These are phyloP conservation scores for Pyrochroa serraticornis DNA, from an alignment of 2,888 invertebrate genomes.

Conservation along the genomic window DNA sequence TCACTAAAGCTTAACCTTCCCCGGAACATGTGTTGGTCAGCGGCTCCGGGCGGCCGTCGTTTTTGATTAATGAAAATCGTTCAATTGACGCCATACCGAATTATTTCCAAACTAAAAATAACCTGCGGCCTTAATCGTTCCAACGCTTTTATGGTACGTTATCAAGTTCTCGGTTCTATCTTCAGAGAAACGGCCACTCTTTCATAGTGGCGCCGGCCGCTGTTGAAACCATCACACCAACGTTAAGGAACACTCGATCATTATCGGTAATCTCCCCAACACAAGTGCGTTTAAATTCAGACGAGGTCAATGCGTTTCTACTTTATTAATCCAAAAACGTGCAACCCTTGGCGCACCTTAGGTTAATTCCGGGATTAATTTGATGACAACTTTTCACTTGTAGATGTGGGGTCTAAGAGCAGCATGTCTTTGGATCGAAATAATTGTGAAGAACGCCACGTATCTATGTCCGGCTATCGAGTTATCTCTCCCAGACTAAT, in stretches of 20 bases:
- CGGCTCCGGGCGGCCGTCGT: constrained; percentile 12
- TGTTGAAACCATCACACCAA: constrained; percentile 34
- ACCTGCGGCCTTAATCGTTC: constrained; percentile 20
- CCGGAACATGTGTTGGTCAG: constrained; percentile 29
- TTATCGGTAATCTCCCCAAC: constrained; percentile 28
- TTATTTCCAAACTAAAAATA: constrained; percentile 18
- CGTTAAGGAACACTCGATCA: constrained; percentile 29
- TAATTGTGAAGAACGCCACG: constrained; percentile 6
- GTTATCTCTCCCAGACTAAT: constrained; percentile 45
- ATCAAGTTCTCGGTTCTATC: constrained; percentile 20
- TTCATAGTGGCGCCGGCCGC: constrained; percentile 32
- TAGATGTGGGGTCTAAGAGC: no score
- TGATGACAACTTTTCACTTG: no score
- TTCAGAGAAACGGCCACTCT: constrained; percentile 8
- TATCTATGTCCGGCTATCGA: constrained; percentile 36
- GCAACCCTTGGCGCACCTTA: no score
- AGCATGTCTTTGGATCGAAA: no score
- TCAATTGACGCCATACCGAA: constrained; percentile 10
- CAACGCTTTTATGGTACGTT: constrained; percentile 22
- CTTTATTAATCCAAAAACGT: background rate
- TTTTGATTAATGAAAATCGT: constrained; percentile 24
- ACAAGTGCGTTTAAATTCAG: constrained; percentile 30
- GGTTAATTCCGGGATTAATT: no score
- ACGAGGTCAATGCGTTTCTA: constrained; percentile 29
- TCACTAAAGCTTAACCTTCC: constrained; percentile 31